Percentiles rank a stretch among this genome's conserved stretches.
These are phyloP conservation scores for Oxyruncus cristatus DNA, from an alignment of 2,113 vertebrate genomes.

Conservation along the genomic window DNA sequence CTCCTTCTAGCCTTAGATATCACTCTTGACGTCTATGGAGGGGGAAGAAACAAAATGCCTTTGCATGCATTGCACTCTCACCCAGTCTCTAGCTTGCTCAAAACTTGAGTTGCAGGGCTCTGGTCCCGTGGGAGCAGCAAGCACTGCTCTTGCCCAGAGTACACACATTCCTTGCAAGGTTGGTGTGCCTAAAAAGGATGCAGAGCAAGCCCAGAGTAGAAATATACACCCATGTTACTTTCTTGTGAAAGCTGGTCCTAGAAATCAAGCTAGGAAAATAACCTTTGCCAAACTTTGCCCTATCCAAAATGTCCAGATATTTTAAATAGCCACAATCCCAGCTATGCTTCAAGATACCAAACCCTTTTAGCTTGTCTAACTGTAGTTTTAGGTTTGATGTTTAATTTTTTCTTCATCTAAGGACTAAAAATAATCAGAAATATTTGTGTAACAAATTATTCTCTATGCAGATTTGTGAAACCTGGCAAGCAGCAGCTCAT, in stretches of 20 bases:
- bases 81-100: not conserved
- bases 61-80: not conserved
- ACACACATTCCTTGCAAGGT: slow-evolving; percentile 19
- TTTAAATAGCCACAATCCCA: not conserved
- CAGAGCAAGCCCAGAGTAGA: slow-evolving; percentile 30
- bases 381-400: not conserved
- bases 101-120: not conserved
- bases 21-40: not conserved
- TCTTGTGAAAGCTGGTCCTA: not conserved
- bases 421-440: not conserved
- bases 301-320: not conserved
- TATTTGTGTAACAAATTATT: not conserved
- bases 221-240: not conserved
- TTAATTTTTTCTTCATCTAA: slow-evolving; percentile 4
- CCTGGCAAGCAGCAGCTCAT: not conserved
- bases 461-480: not conserved
- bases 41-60: not conserved
- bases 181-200: slow-evolving; percentile 60
- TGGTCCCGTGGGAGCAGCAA: not conserved
- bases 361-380: not conserved
- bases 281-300: not conserved
- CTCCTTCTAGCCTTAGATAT: not conserved
- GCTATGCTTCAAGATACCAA: not conserved
- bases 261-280: slow-evolving; percentile 43
- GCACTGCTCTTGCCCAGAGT: not conserved